A percentile compares a stretch with the other conserved stretches of the same genome.
Conservation (phyloP, 1,140 invertebrate species). For the Drosophila kikkawai region DNA sequence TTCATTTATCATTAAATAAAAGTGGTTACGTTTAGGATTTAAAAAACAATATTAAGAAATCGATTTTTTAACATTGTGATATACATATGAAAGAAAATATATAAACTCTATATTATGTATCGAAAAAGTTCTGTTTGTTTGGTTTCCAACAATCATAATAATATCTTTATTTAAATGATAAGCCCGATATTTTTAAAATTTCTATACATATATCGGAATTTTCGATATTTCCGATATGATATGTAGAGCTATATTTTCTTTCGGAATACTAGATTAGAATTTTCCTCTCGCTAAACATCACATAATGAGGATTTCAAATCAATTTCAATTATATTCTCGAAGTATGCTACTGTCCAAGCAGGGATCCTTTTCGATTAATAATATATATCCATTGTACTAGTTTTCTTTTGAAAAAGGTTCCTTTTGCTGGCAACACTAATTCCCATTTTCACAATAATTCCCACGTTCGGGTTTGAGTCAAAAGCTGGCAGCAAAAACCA, state of each 20-base stretch:
- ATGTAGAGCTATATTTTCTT: neutral
- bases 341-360: too few species aligned
- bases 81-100: neutral
- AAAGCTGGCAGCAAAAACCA: slow-evolving; percentile 26
- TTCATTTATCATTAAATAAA: slow-evolving; percentile 1
- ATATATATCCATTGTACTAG: neutral
- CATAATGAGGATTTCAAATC: neutral
- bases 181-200: neutral
- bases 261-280: too few species aligned
- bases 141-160: neutral
- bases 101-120: neutral
- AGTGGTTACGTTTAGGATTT: neutral
- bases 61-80: neutral
- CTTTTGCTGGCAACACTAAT: neutral
- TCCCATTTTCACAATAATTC: neutral
- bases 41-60: neutral
- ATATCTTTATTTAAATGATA: neutral
- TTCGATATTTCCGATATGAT: neutral
- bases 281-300: neutral
- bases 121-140: neutral
- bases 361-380: neutral
- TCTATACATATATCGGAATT: neutral
- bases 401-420: neutral
- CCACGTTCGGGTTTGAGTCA: neutral
- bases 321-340: neutral